Evolutionary conservation across 1,140 invertebrate species (phyloP).

Genomic region (Zaprionus inermis): DNA sequence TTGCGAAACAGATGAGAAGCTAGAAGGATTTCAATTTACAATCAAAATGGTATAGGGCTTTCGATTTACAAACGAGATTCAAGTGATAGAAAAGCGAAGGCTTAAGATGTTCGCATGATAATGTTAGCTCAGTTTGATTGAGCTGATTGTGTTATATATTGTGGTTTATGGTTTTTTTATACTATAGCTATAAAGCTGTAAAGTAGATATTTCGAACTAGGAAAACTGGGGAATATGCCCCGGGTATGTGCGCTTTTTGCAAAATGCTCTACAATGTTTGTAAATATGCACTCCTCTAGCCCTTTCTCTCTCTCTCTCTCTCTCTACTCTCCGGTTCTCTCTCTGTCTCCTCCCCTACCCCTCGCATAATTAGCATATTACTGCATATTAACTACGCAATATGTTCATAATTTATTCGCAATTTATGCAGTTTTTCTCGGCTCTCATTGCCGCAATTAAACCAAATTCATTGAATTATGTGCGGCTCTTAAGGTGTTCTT

Average conservation of each 20-base stretch:
- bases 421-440: slow-evolving; percentile 61
- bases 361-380: background rate
- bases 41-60: background rate
- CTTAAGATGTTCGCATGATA: background rate
- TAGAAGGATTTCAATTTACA: background rate
- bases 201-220: no score
- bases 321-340: background rate
- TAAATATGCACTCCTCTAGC: slow-evolving; percentile 11
- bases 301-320: background rate
- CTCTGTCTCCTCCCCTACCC: background rate
- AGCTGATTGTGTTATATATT: background rate
- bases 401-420: slow-evolving; percentile 15
- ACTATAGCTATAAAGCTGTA: no score
- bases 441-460: slow-evolving; percentile 70
- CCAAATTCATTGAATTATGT: slow-evolving; percentile 71
- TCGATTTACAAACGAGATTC: background rate
- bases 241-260: no score
- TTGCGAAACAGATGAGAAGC: background rate
- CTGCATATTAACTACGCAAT: background rate
- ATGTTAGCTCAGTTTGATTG: background rate
- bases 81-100: background rate
- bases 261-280: no score
- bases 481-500: slow-evolving; percentile 30
- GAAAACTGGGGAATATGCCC: no score
- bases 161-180: background rate